Percentiles rank a stretch among this genome's conserved stretches.
Evolutionary conservation across 2,888 invertebrate species (phyloP).

Genomic region (Stenoptilia bipunctidactyla): DNA sequence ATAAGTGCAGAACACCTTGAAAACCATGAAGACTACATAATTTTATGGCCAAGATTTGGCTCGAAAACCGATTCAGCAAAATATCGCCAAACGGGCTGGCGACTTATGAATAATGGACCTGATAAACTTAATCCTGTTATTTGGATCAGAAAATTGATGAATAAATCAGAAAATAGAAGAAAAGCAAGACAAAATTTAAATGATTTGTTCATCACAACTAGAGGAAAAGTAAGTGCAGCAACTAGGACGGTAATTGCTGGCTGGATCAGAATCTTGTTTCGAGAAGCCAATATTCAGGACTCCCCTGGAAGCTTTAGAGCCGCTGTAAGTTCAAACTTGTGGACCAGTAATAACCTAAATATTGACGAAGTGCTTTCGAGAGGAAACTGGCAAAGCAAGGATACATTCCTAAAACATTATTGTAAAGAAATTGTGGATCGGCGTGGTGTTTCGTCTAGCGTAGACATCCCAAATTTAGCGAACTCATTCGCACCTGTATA

Average conservation of each 20-base stretch:
- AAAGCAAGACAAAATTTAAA: no score
- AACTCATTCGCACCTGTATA: no score
- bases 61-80: slow-evolving; percentile 16
- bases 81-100: slow-evolving; percentile 16
- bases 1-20: slow-evolving; percentile 1
- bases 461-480: no score
- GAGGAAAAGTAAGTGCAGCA: no score
- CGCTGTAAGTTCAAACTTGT: slow-evolving; percentile 14
- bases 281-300: slow-evolving; percentile 6
- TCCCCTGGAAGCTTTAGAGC: slow-evolving; percentile 10
- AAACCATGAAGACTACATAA: slow-evolving; percentile 3
- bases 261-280: slow-evolving; percentile 12
- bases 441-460: background rate
- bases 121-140: slow-evolving; percentile 5
- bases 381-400: slow-evolving; percentile 15
- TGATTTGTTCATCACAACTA: no score
- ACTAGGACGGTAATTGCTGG: slow-evolving; percentile 14
- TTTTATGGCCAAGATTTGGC: slow-evolving; percentile 16
- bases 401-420: slow-evolving; percentile 6
- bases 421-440: slow-evolving; percentile 3
- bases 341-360: slow-evolving; percentile 6
- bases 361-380: slow-evolving; percentile 9
- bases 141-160: slow-evolving; percentile 3
- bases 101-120: slow-evolving; percentile 1
- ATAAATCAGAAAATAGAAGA: no score